A percentile compares a stretch with the other conserved stretches of the same genome.
Evolutionary conservation across 2,888 invertebrate genomes (phyloP).

Genomic region (Furcula furcula): DNA sequence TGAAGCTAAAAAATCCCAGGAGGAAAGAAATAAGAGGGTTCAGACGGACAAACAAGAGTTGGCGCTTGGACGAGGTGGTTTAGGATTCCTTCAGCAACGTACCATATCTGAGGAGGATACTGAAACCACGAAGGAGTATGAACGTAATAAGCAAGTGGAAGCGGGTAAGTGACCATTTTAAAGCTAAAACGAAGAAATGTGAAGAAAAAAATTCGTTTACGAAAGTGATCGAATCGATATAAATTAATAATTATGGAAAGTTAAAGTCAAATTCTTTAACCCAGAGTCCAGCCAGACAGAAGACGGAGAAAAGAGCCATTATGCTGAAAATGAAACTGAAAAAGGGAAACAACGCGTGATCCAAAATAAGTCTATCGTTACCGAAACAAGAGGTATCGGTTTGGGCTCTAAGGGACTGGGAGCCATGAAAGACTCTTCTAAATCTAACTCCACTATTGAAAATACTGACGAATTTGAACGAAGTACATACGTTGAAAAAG

Average conservation of each 20-base stretch:
- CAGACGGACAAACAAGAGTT: background rate
- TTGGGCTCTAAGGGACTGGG: background rate
- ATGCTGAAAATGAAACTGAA: background rate
- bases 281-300: background rate
- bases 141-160: background rate
- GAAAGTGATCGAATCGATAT: too few relatives aligned
- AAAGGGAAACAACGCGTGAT: background rate
- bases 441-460: background rate
- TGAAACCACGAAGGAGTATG: background rate
- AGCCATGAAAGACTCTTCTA: background rate
- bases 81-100: background rate
- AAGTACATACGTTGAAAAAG: background rate
- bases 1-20: background rate
- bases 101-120: background rate
- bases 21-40: background rate
- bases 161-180: too few relatives aligned
- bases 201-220: too few relatives aligned
- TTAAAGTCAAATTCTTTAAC: too few relatives aligned
- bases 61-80: background rate
- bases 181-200: too few relatives aligned
- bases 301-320: background rate
- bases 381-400: background rate
- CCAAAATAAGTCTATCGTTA: too few relatives aligned
- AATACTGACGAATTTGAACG: background rate
- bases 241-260: too few relatives aligned